These are phyloP conservation scores for Chelonus insularis DNA, from an alignment of 1,140 invertebrate genomes.

Conservation along the genomic window DNA sequence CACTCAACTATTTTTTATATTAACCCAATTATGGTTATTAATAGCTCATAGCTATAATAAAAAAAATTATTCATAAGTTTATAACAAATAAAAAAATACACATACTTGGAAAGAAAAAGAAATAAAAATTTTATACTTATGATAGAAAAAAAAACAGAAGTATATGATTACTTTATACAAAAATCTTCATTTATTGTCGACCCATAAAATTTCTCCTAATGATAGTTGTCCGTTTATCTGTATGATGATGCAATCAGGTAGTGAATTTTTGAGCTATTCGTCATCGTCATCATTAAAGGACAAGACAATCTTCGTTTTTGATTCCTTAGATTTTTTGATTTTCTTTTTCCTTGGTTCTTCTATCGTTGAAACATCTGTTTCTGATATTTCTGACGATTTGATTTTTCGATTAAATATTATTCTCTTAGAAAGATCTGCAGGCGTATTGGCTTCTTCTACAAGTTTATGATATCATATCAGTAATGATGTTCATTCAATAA, in stretches of 20 bases:
- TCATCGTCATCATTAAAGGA: conserved; percentile 63
- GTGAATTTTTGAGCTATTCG: conserved; percentile 50
- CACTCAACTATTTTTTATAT: conserved; percentile 6
- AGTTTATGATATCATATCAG: conserved; percentile 38
- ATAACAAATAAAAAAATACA: too few relatives aligned
- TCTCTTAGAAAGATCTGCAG: conserved; percentile 61
- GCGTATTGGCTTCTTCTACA: conserved; percentile 60
- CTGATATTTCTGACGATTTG: conserved; percentile 34
- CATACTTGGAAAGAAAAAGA: too few relatives aligned
- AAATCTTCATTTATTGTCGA: too few relatives aligned
- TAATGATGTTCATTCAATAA: too few relatives aligned
- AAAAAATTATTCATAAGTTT: too few relatives aligned
- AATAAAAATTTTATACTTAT: too few relatives aligned
- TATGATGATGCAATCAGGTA: too few relatives aligned
- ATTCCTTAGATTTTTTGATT: conserved; percentile 48
- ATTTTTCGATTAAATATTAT: conserved; percentile 61
- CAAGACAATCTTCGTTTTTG: too few relatives aligned
- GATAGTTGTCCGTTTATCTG: too few relatives aligned
- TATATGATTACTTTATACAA: too few relatives aligned
- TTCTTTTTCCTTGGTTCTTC: conserved; percentile 46
- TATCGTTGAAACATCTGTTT: conserved; percentile 18
- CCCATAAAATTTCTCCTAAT: too few relatives aligned
- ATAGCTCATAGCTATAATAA: background rate
- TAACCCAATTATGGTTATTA: background rate
- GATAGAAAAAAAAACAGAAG: too few relatives aligned